Percentiles rank a stretch among this genome's conserved stretches.
These are phyloP conservation scores for Apantesis nais DNA, from an alignment of 2,888 invertebrate species.

Conservation along the genomic window DNA sequence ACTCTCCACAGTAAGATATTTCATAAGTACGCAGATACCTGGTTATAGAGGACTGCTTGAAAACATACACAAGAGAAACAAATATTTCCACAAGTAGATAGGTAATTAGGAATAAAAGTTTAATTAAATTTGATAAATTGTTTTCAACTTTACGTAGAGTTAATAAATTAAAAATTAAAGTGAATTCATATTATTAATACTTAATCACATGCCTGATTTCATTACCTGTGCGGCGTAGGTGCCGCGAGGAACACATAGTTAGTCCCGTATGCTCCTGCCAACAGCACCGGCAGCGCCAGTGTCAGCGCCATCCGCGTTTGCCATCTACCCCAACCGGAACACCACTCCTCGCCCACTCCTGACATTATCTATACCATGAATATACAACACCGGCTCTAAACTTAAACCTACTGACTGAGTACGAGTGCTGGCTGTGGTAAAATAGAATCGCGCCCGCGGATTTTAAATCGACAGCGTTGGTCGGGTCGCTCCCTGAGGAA, in stretches of 20 bases:
- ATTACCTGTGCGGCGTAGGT: slow-evolving; percentile 72
- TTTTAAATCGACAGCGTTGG: not conserved
- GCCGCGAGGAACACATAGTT: slow-evolving; percentile 81
- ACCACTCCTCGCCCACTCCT: slow-evolving; percentile 61
- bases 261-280: slow-evolving; percentile 77
- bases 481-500: slow-evolving; percentile 44
- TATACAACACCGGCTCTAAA: slow-evolving; percentile 4
- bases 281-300: slow-evolving; percentile 77
- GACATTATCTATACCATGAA: slow-evolving; percentile 33
- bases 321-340: slow-evolving; percentile 74
- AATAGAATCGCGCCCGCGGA: slow-evolving; percentile 12
- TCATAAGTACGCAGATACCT: no score
- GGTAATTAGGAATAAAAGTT: not conserved
- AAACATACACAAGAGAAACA: not conserved
- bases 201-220: no score
- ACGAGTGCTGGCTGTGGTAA: slow-evolving; percentile 5
- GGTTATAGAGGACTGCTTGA: no score
- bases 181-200: no score
- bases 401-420: slow-evolving; percentile 4
- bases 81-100: not conserved
- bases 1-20: no score
- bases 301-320: slow-evolving; percentile 74
- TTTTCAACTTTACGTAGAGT: no score
- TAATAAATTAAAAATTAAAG: no score
- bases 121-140: no score